These are phyloP conservation scores for Hartigia nigra DNA, from an alignment of 2,888 invertebrate genomes.

Conservation along the genomic window DNA sequence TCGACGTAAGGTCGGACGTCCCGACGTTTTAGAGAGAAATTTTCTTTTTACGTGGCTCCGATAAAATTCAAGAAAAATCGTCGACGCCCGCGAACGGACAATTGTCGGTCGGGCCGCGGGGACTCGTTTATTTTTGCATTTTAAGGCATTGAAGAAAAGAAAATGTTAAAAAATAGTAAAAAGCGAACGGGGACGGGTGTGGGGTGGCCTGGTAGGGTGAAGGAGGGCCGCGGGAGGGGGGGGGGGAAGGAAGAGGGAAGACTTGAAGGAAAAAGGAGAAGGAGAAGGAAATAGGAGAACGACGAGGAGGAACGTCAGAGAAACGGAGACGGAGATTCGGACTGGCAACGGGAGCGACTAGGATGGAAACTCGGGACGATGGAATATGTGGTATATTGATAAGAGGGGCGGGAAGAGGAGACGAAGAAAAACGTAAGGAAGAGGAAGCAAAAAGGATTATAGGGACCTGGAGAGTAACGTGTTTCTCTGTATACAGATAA, in stretches of 20 bases:
- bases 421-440: neutral
- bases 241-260: neutral
- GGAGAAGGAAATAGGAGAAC: neutral
- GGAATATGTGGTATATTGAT: neutral
- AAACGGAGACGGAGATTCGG: neutral
- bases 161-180: constrained; percentile 61
- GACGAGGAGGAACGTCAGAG: neutral
- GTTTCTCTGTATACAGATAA: neutral
- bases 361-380: neutral
- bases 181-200: constrained; percentile 49
- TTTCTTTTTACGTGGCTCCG: constrained; percentile 41
- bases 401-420: neutral
- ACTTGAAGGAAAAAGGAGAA: neutral
- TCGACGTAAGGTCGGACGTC: neutral
- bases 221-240: constrained; percentile 4
- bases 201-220: constrained; percentile 29
- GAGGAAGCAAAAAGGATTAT: neutral
- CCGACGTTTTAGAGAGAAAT: constrained; percentile 49
- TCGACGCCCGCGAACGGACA: constrained; percentile 28
- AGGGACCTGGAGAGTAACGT: neutral
- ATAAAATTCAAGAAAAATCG: constrained; percentile 45
- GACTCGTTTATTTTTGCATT: constrained; percentile 62
- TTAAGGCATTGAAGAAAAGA: constrained; percentile 63
- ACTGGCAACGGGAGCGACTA: neutral
- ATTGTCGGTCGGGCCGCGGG: constrained; percentile 24